phyloP scores from a whole-genome alignment of 2,888 invertebrate species.

The Acronicta leporina region DNA sequence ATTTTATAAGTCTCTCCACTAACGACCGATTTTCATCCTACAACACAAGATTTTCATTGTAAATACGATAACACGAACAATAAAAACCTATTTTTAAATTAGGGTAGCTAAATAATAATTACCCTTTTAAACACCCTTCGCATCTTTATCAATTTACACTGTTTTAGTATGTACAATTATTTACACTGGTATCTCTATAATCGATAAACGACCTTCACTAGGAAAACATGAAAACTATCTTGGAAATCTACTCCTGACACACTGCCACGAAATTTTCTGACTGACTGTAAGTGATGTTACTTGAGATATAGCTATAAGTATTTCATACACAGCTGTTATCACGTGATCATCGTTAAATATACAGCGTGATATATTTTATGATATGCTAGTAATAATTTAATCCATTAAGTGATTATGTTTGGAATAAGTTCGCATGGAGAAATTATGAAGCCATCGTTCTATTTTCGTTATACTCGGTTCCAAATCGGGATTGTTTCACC shows the following conservation, averaged over 20 bases:
- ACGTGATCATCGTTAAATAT: constrained; percentile 78
- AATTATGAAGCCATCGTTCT: constrained; percentile 35
- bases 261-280: constrained; percentile 68
- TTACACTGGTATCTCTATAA: constrained; percentile 13
- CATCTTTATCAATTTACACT: constrained; percentile 51
- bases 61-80: constrained; percentile 20
- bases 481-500: constrained; percentile 45
- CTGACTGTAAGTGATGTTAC: constrained; percentile 73
- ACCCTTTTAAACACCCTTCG: constrained; percentile 60
- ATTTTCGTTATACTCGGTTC: constrained; percentile 29
- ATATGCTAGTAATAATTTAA: constrained; percentile 51
- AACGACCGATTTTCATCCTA: constrained; percentile 96
- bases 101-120: constrained; percentile 15
- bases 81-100: constrained; percentile 13
- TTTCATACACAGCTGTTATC: constrained; percentile 76
- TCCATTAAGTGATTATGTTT: constrained; percentile 45
- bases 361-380: constrained; percentile 74
- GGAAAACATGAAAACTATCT: constrained; percentile 41
- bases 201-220: constrained; percentile 24
- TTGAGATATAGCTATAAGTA: constrained; percentile 70
- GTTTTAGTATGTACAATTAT: not conserved
- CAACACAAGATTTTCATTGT: constrained; percentile 69
- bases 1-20: constrained; percentile 95
- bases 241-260: constrained; percentile 53
- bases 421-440: constrained; percentile 21